Evolutionary conservation across 2,797 vertebrate genomes (phyloP), one percentile per base, ranked within the genome.

Genomic region (Pseudochirops cupreus): DNA sequence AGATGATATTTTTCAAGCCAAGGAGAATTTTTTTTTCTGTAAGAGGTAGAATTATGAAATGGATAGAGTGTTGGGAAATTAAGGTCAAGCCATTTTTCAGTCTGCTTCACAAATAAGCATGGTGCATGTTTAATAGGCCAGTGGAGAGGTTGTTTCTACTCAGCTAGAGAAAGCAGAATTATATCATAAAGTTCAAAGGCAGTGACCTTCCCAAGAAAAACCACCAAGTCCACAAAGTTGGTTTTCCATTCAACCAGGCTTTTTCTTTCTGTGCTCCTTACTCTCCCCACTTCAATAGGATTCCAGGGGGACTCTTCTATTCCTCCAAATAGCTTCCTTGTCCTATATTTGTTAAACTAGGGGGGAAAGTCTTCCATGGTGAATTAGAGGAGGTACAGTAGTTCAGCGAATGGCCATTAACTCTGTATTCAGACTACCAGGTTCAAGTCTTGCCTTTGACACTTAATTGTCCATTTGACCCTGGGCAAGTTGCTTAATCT

Each of bases 21-120:
- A 87, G 21, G 39, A 82, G 74, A 82, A 46, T 24, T 82, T 26
- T 82, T 67, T 82, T 82, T 13, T 1, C 67, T 39, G 46, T 46
- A 26, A 26, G 21, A 92, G 50, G 31, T 9, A 74, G 28, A n/a
- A 50, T 97, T 92, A n/a, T 90, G 91, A 93, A 26, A 46, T 52
- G 58, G 53, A 39, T 54, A 93, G 91, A 93, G 28, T 10, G 39
- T 1, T 29, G 56, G 82, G 46, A 95, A 91, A 93, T 91, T 56
- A 62, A 96, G 56, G 56, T 50, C 33, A 5, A 56, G 2, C 31
- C 24, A 56, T 59, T 92, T 93, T 87, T 10, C 33, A 33, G 46
- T 50, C 33, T 14, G 74, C 74, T 91, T 31, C 16, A 93, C 56
- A 87, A 94, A 87, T 87, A 87, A 92, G 62, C 16, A 4, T 9